Evolutionary conservation across 2,113 vertebrate species (phyloP).

Genomic region (Microtus pennsylvanicus): DNA sequence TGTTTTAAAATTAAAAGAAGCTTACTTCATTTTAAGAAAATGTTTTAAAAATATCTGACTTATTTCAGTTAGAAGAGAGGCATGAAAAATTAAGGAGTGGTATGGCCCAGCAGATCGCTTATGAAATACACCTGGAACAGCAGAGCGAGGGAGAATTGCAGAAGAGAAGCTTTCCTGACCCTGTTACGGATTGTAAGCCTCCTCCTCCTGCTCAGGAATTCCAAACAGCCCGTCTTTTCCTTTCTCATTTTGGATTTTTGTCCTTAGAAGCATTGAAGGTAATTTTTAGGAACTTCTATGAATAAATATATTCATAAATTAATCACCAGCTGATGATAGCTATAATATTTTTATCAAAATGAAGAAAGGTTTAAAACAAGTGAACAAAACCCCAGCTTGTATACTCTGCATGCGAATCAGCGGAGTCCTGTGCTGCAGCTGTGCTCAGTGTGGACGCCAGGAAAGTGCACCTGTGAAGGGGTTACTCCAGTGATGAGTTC

Average conservation of each 20-base stretch:
- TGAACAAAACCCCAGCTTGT: neutral
- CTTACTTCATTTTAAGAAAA: neutral
- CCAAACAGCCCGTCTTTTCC: constrained; percentile 97
- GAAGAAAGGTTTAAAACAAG: neutral
- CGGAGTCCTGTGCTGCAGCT: neutral
- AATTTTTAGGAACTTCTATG: constrained; percentile 72
- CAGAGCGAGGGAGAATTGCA: constrained; percentile 92
- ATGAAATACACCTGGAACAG: constrained; percentile 92
- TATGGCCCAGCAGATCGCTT: constrained; percentile 95
- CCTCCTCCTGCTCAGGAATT: constrained; percentile 95
- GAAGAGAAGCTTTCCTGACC: constrained; percentile 93
- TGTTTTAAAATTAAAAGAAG: constrained; percentile 56
- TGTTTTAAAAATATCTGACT: constrained; percentile 39
- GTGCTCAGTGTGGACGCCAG: neutral
- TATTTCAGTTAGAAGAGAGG: constrained; percentile 92
- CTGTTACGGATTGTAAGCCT: constrained; percentile 94
- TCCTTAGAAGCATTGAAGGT: constrained; percentile 97
- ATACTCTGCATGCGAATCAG: neutral
- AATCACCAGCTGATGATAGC: constrained; percentile 25
- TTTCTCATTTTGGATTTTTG: constrained; percentile 97
- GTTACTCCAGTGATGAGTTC: neutral
- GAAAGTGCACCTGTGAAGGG: neutral
- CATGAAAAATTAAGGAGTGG: constrained; percentile 93
- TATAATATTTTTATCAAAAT: constrained; percentile 50
- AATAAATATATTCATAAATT: constrained; percentile 57